Base-by-base conservation (phyloP, 2,888 invertebrate genomes). In the Vanessa cardui region DNA sequence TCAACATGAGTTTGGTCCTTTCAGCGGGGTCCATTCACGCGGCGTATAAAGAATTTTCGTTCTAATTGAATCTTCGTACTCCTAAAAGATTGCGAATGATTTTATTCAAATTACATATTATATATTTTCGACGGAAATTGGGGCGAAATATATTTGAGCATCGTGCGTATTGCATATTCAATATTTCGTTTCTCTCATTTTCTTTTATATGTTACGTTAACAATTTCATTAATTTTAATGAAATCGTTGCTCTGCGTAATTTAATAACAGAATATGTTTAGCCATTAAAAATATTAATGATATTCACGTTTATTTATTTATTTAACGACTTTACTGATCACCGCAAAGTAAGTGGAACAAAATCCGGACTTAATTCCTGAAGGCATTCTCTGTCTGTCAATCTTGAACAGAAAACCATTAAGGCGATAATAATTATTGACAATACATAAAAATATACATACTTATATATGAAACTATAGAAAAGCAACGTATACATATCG, bases 21-120 rank as follows among this genome's bases (percentile, higher is more conserved):
- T 73, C 56, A 56, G 33, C 44, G 18, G 62, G 46, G 71, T 67
- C 82, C 76, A 86, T 88, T 87, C 83, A 83, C 77, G 80, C 82
- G 76, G 74, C 77, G 74, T 72, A 69, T 76, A 80, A 80, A 81
- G 81, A 81, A 80, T 76, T 81, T 50, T 77, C 78, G 66, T 73
- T 78, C 74, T 82, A 84, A 83, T 83, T 83, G 77, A 83, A 80
- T 81, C 79, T 79, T 79, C 83, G 79, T 78, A 31, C 26, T 54
- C 3, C 52, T 54, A n/a, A 78, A 64, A 70, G 61, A 74, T 70
- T 75, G 63, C 49, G 65, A 64, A 65, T 70, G 70, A 74, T 71
- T 73, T 73, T 71, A 69, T 73, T 72, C 49, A 52, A 67, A 47
- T 39, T 39, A 39, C 39, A 47, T n/a, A 69, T 69, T 56, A 64